These are phyloP conservation scores for Fragum fragum DNA, from an alignment of 2,888 invertebrate species.

Conservation along the genomic window DNA sequence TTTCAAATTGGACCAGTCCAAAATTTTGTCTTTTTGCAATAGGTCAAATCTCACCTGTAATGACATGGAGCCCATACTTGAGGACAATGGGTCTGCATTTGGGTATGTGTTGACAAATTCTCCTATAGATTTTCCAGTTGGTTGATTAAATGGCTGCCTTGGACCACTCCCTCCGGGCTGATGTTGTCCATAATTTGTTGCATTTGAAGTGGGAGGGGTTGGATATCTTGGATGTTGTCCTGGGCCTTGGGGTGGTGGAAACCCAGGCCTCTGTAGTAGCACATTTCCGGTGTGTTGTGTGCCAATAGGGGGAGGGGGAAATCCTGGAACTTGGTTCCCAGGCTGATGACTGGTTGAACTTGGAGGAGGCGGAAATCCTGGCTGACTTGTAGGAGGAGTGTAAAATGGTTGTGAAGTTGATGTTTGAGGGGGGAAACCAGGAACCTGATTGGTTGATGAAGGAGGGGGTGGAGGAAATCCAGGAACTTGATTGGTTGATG, in stretches of 20 bases:
- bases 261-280: conserved; percentile 40
- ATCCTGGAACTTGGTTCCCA: conserved; percentile 40
- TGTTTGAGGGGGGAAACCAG: conserved; percentile 50
- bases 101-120: conserved; percentile 59
- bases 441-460: conserved; percentile 46
- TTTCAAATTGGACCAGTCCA: no score
- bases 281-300: not conserved
- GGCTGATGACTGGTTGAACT: conserved; percentile 38
- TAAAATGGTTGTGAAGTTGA: conserved; percentile 34
- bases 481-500: conserved; percentile 40
- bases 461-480: conserved; percentile 52
- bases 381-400: conserved; percentile 46
- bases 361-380: conserved; percentile 52
- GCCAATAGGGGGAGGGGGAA: conserved; percentile 45
- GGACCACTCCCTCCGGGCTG: not conserved
- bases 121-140: conserved; percentile 40
- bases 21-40: no score
- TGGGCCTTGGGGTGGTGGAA: conserved; percentile 39
- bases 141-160: conserved; percentile 14
- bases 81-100: conserved; percentile 42
- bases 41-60: conserved; percentile 70
- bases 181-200: not conserved
- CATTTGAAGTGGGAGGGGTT: conserved; percentile 11
- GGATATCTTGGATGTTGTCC: conserved; percentile 30
- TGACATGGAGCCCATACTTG: conserved; percentile 51